Evolutionary conservation across 2,888 invertebrate species (phyloP).

Genomic region (Melieria picta): DNA sequence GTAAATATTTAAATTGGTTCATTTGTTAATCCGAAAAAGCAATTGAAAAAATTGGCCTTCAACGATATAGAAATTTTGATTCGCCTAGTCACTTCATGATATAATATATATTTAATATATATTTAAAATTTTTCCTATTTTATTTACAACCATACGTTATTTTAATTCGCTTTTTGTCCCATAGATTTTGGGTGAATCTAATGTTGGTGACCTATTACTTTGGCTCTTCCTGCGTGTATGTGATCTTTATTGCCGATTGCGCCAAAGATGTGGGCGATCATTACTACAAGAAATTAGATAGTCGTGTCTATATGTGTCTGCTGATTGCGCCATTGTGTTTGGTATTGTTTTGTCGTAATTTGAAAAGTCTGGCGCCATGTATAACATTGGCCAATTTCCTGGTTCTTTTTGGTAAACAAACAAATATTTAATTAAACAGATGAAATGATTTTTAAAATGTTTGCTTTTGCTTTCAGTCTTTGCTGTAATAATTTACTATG

Average conservation of each 20-base stretch:
- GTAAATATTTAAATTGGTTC: too few species aligned
- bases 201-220: slow-evolving; percentile 88
- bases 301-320: slow-evolving; percentile 66
- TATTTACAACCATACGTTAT: slow-evolving; percentile 67
- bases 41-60: too few species aligned
- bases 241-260: slow-evolving; percentile 89
- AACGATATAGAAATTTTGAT: too few species aligned
- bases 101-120: not conserved
- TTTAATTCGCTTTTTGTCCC: too few species aligned
- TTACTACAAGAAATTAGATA: slow-evolving; percentile 66
- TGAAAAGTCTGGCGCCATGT: slow-evolving; percentile 87
- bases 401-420: slow-evolving; percentile 71
- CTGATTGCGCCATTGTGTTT: slow-evolving; percentile 75
- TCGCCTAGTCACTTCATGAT: too few species aligned
- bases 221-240: slow-evolving; percentile 97
- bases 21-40: too few species aligned
- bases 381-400: slow-evolving; percentile 89
- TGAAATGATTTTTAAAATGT: not conserved
- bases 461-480: slow-evolving; percentile 64
- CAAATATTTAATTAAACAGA: not conserved
- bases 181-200: slow-evolving; percentile 70
- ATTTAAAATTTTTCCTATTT: not conserved
- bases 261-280: slow-evolving; percentile 77
- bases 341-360: slow-evolving; percentile 77
- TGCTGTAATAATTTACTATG: slow-evolving; percentile 81